Evolutionary conservation across 2,797 vertebrate genomes (phyloP).

Genomic region (Gorsachius magnificus): DNA sequence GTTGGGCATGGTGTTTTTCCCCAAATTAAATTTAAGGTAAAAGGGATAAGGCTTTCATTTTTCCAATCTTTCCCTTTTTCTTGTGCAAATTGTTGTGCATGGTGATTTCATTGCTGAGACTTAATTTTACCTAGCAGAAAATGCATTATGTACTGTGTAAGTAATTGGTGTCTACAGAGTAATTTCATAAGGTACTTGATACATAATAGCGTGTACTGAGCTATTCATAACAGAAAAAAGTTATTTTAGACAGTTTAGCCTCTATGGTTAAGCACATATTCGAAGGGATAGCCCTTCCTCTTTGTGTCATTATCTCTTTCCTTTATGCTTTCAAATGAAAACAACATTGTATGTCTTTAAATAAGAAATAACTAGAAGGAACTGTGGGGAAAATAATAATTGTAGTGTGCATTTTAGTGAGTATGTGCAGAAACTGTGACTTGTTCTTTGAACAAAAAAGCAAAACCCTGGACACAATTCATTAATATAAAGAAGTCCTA

Average conservation of each 20-base stretch:
- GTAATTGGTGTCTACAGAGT: constrained; percentile 61
- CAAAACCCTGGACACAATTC: neutral
- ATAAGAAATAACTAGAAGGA: neutral
- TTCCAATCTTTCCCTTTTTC: constrained; percentile 31
- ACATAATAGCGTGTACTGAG: constrained; percentile 35
- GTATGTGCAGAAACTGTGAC: neutral
- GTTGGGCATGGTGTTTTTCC: constrained; percentile 2
- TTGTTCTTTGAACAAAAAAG: constrained; percentile 1
- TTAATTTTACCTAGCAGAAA: constrained; percentile 67
- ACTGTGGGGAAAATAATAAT: constrained; percentile 9
- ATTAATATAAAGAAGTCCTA: neutral
- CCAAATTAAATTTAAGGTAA: too few relatives aligned
- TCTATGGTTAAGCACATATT: constrained; percentile 8
- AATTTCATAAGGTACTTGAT: constrained; percentile 59
- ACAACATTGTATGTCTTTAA: neutral
- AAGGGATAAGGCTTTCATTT: neutral
- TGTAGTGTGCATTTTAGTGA: neutral
- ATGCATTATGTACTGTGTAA: constrained; percentile 52
- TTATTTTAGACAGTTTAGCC: constrained; percentile 13
- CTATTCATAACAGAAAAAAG: constrained; percentile 44
- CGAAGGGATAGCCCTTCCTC: neutral
- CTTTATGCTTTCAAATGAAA: constrained; percentile 23
- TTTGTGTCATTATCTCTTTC: constrained; percentile 15
- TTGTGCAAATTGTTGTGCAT: constrained; percentile 44
- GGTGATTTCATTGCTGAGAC: constrained; percentile 59